Percentiles rank a stretch among this genome's conserved stretches.
Conservation (phyloP, 2,797 vertebrate genomes). For the Takifugu rubripes region DNA sequence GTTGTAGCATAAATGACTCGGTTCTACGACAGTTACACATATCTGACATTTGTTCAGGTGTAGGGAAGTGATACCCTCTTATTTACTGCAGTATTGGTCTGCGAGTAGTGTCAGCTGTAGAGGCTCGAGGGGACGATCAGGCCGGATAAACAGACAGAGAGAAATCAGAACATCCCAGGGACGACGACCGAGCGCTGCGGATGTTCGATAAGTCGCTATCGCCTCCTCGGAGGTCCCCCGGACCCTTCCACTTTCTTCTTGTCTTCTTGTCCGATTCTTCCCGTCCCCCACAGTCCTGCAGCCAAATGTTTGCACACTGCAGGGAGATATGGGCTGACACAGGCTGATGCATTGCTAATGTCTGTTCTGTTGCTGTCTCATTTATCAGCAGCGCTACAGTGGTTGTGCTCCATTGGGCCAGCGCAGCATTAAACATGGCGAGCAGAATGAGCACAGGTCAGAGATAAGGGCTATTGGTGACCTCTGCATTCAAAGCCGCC, state of each 20-base stretch:
- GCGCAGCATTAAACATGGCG: slow-evolving; percentile 30
- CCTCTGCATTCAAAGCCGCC: slow-evolving; percentile 9
- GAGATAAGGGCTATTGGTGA: slow-evolving; percentile 26
- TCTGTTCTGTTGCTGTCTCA: slow-evolving; percentile 30
- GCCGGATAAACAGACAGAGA: slow-evolving; percentile 3
- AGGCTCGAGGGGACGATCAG: slow-evolving; percentile 7
- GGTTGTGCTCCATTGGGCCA: slow-evolving; percentile 28
- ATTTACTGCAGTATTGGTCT: not conserved
- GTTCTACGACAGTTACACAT: too few species aligned
- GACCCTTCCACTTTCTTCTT: slow-evolving; percentile 15
- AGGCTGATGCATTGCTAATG: slow-evolving; percentile 50
- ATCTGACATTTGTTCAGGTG: too few species aligned
- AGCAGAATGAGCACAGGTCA: slow-evolving; percentile 30
- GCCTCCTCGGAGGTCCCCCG: slow-evolving; percentile 36
- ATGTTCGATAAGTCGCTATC: slow-evolving; percentile 66
- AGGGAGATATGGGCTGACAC: slow-evolving; percentile 40
- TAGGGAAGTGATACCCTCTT: too few species aligned
- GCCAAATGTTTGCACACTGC: slow-evolving; percentile 38
- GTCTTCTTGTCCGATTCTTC: slow-evolving; percentile 18
- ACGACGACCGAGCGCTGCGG: slow-evolving; percentile 42
- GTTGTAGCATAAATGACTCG: too few species aligned
- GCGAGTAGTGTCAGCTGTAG: slow-evolving; percentile 8
- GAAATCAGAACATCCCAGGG: slow-evolving; percentile 26
- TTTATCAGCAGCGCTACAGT: slow-evolving; percentile 46
- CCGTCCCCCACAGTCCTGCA: slow-evolving; percentile 48